A percentile compares a stretch with the other conserved stretches of the same genome.
phyloP scores from a whole-genome alignment of 2,113 vertebrate species.

The Sphaerodactylus townsendi region DNA sequence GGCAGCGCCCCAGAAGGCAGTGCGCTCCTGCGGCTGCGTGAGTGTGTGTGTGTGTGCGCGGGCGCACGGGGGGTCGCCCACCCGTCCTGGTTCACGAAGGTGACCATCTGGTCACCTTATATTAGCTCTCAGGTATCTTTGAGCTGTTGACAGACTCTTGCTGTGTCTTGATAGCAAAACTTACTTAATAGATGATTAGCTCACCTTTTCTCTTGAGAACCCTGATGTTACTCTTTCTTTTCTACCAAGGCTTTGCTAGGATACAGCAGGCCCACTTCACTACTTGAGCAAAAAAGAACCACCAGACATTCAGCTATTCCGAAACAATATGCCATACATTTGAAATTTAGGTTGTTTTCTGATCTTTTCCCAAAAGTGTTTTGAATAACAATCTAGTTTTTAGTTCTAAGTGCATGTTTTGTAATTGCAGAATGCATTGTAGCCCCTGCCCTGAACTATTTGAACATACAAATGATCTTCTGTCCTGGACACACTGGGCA shows the following conservation, averaged over 20 bases:
- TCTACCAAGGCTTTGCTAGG: conserved; percentile 45
- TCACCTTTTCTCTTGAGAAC: conserved; percentile 38
- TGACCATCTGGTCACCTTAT: too few species aligned
- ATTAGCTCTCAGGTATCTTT: conserved; percentile 10
- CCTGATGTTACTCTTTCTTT: conserved; percentile 42
- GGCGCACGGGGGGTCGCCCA: too few species aligned
- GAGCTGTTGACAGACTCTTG: conserved; percentile 30
- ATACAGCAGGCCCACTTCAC: not conserved
- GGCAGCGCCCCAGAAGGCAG: too few species aligned
- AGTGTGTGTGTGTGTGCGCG: too few species aligned
- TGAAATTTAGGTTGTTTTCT: conserved; percentile 39
- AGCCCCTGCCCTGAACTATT: conserved; percentile 24
- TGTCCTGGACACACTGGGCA: not conserved
- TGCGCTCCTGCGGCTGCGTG: too few species aligned
- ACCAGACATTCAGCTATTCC: not conserved
- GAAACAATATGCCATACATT: not conserved
- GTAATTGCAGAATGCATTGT: conserved; percentile 40
- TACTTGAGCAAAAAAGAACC: not conserved
- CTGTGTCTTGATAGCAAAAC: conserved; percentile 42
- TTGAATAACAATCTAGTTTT: conserved; percentile 30
- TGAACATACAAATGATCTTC: not conserved
- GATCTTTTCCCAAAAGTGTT: conserved; percentile 31
- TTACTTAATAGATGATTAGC: conserved; percentile 20
- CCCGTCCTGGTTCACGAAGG: too few species aligned
- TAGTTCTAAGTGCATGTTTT: conserved; percentile 43